Percentiles rank a stretch among this genome's conserved stretches.
These are phyloP conservation scores for Ecliptopera silaceata DNA, from an alignment of 2,888 invertebrate species.

Conservation along the genomic window DNA sequence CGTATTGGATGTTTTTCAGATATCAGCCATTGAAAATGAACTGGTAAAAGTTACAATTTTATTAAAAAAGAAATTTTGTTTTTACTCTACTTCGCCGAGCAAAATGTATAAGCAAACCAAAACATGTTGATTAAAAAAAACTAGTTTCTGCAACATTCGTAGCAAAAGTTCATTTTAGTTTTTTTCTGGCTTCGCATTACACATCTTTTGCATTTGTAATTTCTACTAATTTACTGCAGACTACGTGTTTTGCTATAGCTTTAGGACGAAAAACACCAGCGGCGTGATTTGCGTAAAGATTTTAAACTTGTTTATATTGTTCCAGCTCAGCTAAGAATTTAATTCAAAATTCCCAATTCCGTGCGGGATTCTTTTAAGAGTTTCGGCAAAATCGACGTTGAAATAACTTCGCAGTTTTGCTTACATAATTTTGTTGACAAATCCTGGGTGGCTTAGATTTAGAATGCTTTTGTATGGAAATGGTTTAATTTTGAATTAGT, in stretches of 20 bases:
- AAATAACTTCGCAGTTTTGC: conserved; percentile 41
- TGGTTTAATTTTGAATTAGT: background rate
- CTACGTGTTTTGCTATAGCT: background rate
- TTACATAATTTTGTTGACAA: conserved; percentile 46
- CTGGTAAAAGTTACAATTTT: background rate
- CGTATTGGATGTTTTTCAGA: background rate
- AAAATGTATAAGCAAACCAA: background rate
- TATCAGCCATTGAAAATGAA: conserved; percentile 6
- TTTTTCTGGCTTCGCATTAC: background rate
- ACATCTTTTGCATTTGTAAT: background rate
- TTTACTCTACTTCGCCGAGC: too few relatives aligned
- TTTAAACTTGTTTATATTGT: conserved; percentile 32
- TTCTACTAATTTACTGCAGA: background rate
- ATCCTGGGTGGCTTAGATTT: conserved; percentile 32
- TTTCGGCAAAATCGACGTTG: conserved; percentile 29
- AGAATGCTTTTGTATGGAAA: background rate
- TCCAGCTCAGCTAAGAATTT: conserved; percentile 35
- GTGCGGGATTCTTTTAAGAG: conserved; percentile 27
- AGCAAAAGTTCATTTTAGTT: background rate
- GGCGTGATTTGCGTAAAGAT: conserved; percentile 23
- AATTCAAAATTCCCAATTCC: conserved; percentile 32
- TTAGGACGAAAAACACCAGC: background rate
- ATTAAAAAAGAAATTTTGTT: background rate
- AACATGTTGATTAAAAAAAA: background rate
- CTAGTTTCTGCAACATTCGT: background rate